Evolutionary conservation across 2,888 invertebrate species (phyloP).

Genomic region (Atethmia centrago): DNA sequence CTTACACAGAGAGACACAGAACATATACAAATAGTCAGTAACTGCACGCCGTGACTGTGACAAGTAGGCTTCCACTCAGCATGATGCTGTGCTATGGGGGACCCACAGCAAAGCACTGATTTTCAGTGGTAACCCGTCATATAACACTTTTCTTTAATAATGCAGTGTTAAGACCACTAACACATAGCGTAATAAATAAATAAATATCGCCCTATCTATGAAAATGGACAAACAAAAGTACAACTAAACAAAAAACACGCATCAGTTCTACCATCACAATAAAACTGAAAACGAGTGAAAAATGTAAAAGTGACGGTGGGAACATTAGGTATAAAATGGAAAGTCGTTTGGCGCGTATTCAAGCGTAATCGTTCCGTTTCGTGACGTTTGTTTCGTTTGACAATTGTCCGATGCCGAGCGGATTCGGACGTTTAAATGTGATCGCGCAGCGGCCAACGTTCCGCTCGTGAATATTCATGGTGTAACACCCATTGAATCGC

Average conservation of each 20-base stretch:
- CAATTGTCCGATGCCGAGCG: conserved; percentile 14
- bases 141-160: too few species aligned
- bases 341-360: conserved; percentile 57
- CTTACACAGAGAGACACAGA: too few species aligned
- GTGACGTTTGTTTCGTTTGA: conserved; percentile 49
- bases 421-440: conserved; percentile 8
- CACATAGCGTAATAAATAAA: too few species aligned
- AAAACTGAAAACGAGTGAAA: conserved; percentile 22
- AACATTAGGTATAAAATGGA: conserved; percentile 49
- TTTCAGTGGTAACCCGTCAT: too few species aligned
- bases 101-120: too few species aligned
- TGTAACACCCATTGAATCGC: conserved; percentile 22
- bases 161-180: too few species aligned
- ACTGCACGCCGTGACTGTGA: too few species aligned
- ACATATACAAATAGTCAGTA: too few species aligned
- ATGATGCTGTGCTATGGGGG: too few species aligned
- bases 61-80: too few species aligned
- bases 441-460: conserved; percentile 15
- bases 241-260: conserved; percentile 6
- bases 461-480: conserved; percentile 55
- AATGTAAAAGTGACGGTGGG: conserved; percentile 23
- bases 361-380: conserved; percentile 47
- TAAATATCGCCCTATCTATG: background rate
- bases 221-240: conserved; percentile 5
- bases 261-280: conserved; percentile 16